Conservation (phyloP, 92 coral and sea anemone species). For the Paragorgia papillata region DNA sequence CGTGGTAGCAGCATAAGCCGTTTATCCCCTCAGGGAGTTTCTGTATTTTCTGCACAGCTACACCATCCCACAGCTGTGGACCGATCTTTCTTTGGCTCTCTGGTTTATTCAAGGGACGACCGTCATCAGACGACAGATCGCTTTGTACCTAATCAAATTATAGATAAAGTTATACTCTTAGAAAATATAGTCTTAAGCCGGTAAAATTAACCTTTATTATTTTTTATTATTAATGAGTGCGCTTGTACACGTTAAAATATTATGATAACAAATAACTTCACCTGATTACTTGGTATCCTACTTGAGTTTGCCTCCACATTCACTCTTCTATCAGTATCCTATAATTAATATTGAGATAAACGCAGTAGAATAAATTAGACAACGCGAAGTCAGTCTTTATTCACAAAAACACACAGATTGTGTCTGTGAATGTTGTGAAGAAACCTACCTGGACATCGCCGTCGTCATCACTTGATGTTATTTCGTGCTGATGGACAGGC, state of each 20-base stretch:
- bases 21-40: constrained; percentile 53
- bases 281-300: constrained; percentile 37
- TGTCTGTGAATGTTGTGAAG: neutral
- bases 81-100: constrained; percentile 48
- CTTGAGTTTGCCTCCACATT: constrained; percentile 47
- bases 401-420: neutral
- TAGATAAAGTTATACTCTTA: no score
- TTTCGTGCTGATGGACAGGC: no score
- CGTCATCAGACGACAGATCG: constrained; percentile 37
- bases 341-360: neutral
- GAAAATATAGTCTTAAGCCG: no score
- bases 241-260: no score
- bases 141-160: no score
- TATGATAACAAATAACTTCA: no score
- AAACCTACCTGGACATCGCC: constrained; percentile 8
- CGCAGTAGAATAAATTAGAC: neutral
- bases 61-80: constrained; percentile 49
- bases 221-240: no score
- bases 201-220: no score
- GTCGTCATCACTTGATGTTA: constrained; percentile 10
- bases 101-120: constrained; percentile 8
- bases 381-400: neutral
- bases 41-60: constrained; percentile 37
- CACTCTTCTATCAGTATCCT: constrained; percentile 45
- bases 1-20: constrained; percentile 42